These are phyloP conservation scores for Plumapathes pennacea DNA, from an alignment of 92 coral and sea anemone species.

Conservation along the genomic window DNA sequence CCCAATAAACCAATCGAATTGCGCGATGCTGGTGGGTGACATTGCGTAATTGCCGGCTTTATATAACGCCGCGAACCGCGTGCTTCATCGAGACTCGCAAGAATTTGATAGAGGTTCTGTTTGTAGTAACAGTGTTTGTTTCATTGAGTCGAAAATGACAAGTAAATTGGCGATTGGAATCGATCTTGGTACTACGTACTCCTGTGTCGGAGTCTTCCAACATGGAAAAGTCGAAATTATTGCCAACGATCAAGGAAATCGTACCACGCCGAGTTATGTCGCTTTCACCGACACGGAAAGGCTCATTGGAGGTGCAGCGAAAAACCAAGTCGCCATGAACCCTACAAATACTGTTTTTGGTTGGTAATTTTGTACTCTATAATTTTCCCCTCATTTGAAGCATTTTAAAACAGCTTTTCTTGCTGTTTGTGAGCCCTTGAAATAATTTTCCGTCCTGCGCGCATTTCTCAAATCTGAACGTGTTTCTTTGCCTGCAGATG, in stretches of 20 bases:
- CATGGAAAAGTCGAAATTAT: constrained; percentile 95
- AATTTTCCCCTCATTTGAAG: too few species aligned
- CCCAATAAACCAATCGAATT: too few species aligned
- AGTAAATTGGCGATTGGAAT: constrained; percentile 86
- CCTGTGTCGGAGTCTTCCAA: constrained; percentile 96
- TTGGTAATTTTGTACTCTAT: constrained; percentile 7
- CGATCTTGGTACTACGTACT: constrained; percentile 96
- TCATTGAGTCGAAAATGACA: constrained; percentile 54
- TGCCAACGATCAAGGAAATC: constrained; percentile 96
- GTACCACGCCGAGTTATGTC: constrained; percentile 96
- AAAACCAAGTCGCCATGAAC: constrained; percentile 91
- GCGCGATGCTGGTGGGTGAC: too few species aligned
- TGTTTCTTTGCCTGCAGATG: constrained; percentile 49
- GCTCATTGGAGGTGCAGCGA: constrained; percentile 89
- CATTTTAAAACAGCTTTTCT: too few species aligned
- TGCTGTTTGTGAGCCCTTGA: too few species aligned
- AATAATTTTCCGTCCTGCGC: too few species aligned
- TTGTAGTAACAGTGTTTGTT: too few species aligned
- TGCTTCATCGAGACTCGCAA: too few species aligned
- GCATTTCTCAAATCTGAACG: too few species aligned
- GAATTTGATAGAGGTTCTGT: too few species aligned
- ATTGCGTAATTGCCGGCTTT: too few species aligned
- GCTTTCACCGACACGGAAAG: constrained; percentile 92
- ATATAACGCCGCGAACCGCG: too few species aligned
- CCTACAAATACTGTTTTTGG: constrained; percentile 85